Percentiles rank a stretch among this genome's conserved stretches.
phyloP scores from a whole-genome alignment of 1,140 invertebrate species.

The Scaptodrosophila lebanonensis region DNA sequence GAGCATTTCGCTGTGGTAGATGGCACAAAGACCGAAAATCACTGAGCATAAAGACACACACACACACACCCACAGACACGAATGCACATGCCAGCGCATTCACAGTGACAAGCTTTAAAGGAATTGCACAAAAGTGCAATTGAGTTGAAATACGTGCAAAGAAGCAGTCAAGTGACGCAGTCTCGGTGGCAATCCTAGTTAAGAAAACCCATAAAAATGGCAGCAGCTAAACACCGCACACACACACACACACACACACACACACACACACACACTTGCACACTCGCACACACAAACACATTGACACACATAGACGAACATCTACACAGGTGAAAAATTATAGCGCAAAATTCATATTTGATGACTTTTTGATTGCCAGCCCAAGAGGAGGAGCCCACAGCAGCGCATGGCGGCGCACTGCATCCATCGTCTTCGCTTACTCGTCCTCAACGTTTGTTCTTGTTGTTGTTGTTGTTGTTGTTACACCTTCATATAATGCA shows the following conservation, averaged over 20 bases:
- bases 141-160: slow-evolving; percentile 27
- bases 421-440: too few relatives aligned
- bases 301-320: background rate
- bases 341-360: slow-evolving; percentile 71
- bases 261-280: background rate
- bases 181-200: too few relatives aligned
- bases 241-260: background rate
- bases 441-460: too few relatives aligned
- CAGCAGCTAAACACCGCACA: slow-evolving; percentile 11
- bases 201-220: slow-evolving; percentile 54
- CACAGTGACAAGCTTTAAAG: slow-evolving; percentile 6
- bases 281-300: background rate
- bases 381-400: slow-evolving; percentile 36
- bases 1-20: too few relatives aligned
- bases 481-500: slow-evolving; percentile 51
- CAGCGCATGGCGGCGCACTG: too few relatives aligned
- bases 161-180: background rate
- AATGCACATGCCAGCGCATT: background rate
- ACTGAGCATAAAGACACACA: background rate
- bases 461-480: slow-evolving; percentile 5
- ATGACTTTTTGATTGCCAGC: slow-evolving; percentile 69
- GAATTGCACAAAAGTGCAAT: slow-evolving; percentile 38
- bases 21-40: too few relatives aligned
- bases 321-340: slow-evolving; percentile 61
- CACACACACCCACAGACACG: background rate